These are phyloP conservation scores for Chloropsis hardwickii DNA, from an alignment of 2,113 vertebrate genomes.

Conservation along the genomic window DNA sequence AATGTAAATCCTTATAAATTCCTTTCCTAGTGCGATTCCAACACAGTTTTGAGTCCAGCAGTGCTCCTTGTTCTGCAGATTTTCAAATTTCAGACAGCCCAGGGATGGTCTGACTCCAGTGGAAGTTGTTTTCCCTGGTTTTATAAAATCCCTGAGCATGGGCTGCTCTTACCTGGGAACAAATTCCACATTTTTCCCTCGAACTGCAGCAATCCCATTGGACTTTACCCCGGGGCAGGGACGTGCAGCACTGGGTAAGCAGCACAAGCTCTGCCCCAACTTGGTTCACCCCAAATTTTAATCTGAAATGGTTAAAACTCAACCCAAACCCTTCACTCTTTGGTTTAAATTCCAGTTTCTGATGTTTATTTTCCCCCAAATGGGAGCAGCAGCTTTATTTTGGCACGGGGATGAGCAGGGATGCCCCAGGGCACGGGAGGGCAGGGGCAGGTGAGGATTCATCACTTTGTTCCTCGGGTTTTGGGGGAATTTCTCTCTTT, in stretches of 20 bases:
- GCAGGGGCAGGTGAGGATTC: not conserved
- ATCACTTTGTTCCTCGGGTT: not conserved
- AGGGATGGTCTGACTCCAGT: not conserved
- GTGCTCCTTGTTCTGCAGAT: not conserved
- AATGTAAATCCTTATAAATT: not conserved
- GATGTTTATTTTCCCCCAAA: not conserved
- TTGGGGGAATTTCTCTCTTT: not conserved
- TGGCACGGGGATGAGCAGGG: not conserved
- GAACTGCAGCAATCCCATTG: not conserved
- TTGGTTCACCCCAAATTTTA: not conserved
- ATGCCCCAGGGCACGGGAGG: not conserved
- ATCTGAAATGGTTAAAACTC: not conserved
- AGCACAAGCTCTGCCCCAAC: not conserved
- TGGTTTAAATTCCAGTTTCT: not conserved
- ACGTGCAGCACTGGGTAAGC: accelerated
- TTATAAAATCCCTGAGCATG: accelerated
- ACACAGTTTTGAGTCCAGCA: not conserved
- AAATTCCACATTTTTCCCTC: not conserved
- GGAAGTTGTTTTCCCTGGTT: not conserved
- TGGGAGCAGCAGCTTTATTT: not conserved
- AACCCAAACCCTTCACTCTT: not conserved
- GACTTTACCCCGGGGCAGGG: not conserved
- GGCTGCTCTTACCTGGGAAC: not conserved
- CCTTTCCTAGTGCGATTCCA: not conserved
- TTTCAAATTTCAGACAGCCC: not conserved